Conservation (phyloP, 2,113 vertebrate species). For the Campylomormyrus numenius region DNA sequence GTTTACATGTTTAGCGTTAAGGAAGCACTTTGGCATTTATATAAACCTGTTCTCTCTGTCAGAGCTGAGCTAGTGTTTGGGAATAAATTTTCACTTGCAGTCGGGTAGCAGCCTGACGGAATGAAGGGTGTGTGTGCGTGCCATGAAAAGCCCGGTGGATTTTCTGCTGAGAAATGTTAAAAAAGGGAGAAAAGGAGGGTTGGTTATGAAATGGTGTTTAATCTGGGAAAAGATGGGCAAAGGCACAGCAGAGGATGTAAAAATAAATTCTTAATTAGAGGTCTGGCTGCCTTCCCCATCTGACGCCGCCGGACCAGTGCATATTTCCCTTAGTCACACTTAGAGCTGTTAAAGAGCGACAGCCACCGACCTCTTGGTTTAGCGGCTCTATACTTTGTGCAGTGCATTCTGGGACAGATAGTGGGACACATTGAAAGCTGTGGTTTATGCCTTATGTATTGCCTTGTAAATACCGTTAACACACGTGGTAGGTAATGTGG, state of each 20-base stretch:
- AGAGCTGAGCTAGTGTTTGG: neutral
- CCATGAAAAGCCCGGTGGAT: neutral
- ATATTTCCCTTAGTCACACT: conserved; percentile 35
- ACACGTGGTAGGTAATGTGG: neutral
- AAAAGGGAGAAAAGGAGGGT: neutral
- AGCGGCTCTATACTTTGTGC: conserved; percentile 42
- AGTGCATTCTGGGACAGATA: conserved; percentile 54
- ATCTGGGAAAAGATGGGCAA: neutral
- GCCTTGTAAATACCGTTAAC: neutral
- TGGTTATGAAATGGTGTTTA: neutral
- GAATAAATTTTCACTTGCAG: neutral
- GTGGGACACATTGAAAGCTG: neutral
- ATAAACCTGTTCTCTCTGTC: neutral
- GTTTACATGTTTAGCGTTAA: conserved; percentile 5
- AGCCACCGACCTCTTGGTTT: conserved; percentile 41
- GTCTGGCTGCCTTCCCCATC: conserved; percentile 45
- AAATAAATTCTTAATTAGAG: conserved; percentile 31
- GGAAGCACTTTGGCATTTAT: neutral
- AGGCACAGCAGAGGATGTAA: neutral
- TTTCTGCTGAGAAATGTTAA: neutral
- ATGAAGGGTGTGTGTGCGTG: neutral
- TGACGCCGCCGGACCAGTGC: conserved; percentile 31
- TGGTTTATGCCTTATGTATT: neutral
- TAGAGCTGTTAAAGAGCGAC: conserved; percentile 42
- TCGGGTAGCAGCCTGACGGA: neutral